These are phyloP conservation scores for Athetis lepigone DNA, from an alignment of 2,888 invertebrate genomes.

Conservation along the genomic window DNA sequence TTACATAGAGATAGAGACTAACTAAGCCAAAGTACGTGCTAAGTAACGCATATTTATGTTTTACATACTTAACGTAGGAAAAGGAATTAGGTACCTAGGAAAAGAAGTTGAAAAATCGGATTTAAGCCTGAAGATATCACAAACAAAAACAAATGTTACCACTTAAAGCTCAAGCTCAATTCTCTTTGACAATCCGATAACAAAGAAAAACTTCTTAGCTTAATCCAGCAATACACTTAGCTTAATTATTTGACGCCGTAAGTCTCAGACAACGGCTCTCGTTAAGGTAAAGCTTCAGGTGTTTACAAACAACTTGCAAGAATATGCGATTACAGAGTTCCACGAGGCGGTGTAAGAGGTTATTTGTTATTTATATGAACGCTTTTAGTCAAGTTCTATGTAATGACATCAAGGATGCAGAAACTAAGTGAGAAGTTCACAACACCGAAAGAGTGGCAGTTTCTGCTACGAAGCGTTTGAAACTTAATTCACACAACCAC, in stretches of 20 bases:
- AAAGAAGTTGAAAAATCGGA: too few species aligned
- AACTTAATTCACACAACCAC: too few species aligned
- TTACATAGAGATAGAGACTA: too few species aligned
- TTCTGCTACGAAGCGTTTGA: too few species aligned
- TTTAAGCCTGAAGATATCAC: neutral
- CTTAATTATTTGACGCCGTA: neutral
- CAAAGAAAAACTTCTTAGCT: neutral
- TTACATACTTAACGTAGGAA: too few species aligned
- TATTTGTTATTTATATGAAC: conserved; percentile 13
- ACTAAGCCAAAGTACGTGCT: too few species aligned
- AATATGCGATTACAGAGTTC: neutral
- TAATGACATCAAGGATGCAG: neutral
- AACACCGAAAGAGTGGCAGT: too few species aligned
- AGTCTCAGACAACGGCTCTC: conserved; percentile 7
- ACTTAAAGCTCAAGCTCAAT: neutral
- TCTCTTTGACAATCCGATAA: neutral
- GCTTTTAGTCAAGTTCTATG: neutral
- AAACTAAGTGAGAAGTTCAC: neutral
- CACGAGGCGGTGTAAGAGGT: conserved; percentile 9
- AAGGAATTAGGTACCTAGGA: too few species aligned
- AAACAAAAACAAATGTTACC: neutral
- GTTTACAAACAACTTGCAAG: conserved; percentile 7
- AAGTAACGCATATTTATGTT: too few species aligned
- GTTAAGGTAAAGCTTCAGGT: conserved; percentile 19
- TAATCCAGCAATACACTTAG: conserved; percentile 8